A percentile compares a stretch with the other conserved stretches of the same genome.
Evolutionary conservation across 1,140 invertebrate species (phyloP).

Genomic region (Drosophila oshimai): DNA sequence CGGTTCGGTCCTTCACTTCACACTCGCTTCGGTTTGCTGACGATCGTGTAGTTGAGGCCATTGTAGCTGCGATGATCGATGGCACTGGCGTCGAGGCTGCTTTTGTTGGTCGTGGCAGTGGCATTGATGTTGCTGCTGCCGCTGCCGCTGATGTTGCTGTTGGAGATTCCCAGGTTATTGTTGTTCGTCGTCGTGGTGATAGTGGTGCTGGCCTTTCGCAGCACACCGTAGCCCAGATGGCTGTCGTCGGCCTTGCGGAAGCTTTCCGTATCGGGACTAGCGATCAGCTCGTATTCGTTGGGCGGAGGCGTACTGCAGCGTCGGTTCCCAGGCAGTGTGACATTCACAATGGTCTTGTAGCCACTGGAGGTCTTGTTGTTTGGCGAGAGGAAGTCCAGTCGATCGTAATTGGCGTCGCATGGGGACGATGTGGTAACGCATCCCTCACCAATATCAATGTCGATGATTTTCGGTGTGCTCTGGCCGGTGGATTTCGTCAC

Average conservation of each 20-base stretch:
- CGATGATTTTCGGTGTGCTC: conserved; percentile 66
- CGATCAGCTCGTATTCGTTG: conserved; percentile 79
- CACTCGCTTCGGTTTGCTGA: conserved; percentile 88
- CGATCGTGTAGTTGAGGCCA: conserved; percentile 90
- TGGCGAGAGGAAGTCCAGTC: conserved; percentile 90
- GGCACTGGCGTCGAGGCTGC: not conserved
- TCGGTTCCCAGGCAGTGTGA: conserved; percentile 83
- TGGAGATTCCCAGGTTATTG: conserved; percentile 35
- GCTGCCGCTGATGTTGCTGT: conserved; percentile 34
- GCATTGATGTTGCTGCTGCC: conserved; percentile 7
- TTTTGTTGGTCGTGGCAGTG: conserved; percentile 2
- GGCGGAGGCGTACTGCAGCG: conserved; percentile 56
- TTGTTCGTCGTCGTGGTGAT: conserved; percentile 25
- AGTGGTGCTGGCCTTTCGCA: conserved; percentile 86
- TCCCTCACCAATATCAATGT: conserved; percentile 74
- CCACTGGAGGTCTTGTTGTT: conserved; percentile 87
- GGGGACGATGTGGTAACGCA: not conserved
- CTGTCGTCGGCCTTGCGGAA: conserved; percentile 89
- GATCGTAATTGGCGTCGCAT: conserved; percentile 86
- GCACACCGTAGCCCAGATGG: conserved; percentile 89
- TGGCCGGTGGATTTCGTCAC: conserved; percentile 64
- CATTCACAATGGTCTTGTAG: conserved; percentile 86
- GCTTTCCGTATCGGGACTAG: conserved; percentile 84
- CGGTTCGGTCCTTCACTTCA: not conserved
- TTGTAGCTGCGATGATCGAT: conserved; percentile 88